phyloP scores from a whole-genome alignment of 2,888 invertebrate genomes.

The Lochmaea capreae region DNA sequence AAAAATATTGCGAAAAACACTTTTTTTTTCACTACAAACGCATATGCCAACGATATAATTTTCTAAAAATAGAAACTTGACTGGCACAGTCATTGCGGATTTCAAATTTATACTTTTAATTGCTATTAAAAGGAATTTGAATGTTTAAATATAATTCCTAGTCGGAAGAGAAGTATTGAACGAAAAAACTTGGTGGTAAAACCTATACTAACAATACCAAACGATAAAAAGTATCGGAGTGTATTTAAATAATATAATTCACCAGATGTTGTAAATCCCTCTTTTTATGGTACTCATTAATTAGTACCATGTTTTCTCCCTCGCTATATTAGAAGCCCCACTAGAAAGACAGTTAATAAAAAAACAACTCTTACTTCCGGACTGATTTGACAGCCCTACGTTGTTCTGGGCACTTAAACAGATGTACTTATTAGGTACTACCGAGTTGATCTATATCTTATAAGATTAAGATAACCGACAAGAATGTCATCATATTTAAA shows the following conservation, averaged over 20 bases:
- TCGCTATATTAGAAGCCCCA: slow-evolving; percentile 37
- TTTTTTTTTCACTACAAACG: no score
- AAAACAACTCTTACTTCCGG: slow-evolving; percentile 52
- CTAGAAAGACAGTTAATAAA: slow-evolving; percentile 48
- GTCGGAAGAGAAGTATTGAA: no score
- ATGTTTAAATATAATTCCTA: no score
- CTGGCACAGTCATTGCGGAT: no score
- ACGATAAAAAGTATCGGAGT: no score
- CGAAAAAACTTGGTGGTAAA: no score
- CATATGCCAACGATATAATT: no score
- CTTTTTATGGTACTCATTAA: slow-evolving; percentile 24
- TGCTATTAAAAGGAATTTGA: no score
- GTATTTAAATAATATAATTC: slow-evolving; percentile 12
- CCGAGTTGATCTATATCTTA: slow-evolving; percentile 54
- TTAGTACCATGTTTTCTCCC: slow-evolving; percentile 32
- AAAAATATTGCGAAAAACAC: no score
- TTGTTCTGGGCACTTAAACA: slow-evolving; percentile 54
- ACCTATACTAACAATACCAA: no score
- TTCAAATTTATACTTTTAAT: no score
- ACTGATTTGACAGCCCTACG: slow-evolving; percentile 53
- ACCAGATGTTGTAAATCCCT: slow-evolving; percentile 25
- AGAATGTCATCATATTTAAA: slow-evolving; percentile 59
- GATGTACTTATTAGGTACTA: slow-evolving; percentile 58
- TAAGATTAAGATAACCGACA: slow-evolving; percentile 52
- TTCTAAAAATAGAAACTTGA: no score